A percentile compares a stretch with the other conserved stretches of the same genome.
These are phyloP conservation scores for Hydractinia symbiolongicarpus DNA, from an alignment of 30 jellyfish, hydroid and myxozoan genomes.

Conservation along the genomic window DNA sequence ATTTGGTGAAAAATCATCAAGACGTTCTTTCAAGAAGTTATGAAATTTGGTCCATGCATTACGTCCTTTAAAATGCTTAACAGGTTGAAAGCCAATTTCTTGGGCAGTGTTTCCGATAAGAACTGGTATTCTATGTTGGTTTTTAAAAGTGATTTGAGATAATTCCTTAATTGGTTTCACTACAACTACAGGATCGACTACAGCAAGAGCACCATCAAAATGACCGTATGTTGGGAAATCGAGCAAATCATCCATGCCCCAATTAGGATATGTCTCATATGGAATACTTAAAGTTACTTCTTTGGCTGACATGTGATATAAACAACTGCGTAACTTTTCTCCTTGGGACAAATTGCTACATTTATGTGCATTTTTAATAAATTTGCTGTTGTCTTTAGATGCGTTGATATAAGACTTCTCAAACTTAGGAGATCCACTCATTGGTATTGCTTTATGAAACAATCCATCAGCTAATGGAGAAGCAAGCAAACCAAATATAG, in stretches of 20 bases:
- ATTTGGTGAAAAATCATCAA: constrained; percentile 23
- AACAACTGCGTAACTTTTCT: constrained; percentile 23
- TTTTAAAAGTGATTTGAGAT: not conserved
- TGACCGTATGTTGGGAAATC: constrained; percentile 42
- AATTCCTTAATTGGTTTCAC: constrained; percentile 20
- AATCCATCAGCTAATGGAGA: constrained; percentile 60
- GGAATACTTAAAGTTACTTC: constrained; percentile 39
- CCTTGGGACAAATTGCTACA: constrained; percentile 7
- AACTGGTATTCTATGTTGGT: constrained; percentile 33
- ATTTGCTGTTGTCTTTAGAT: constrained; percentile 3
- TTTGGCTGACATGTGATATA: constrained; percentile 30
- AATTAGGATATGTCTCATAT: constrained; percentile 29
- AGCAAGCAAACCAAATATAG: constrained; percentile 30
- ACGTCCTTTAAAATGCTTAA: not conserved
- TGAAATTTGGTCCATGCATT: constrained; percentile 1
- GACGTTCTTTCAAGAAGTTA: not conserved
- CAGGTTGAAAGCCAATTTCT: constrained; percentile 30
- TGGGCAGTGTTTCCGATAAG: constrained; percentile 68
- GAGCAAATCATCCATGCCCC: constrained; percentile 28
- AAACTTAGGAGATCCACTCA: constrained; percentile 52
- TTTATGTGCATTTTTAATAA: constrained; percentile 24
- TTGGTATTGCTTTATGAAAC: constrained; percentile 46
- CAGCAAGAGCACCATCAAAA: constrained; percentile 42
- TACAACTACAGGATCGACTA: constrained; percentile 51
- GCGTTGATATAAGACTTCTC: constrained; percentile 10